Evolutionary conservation across 2,797 vertebrate genomes (phyloP).

Genomic region (Chaetodon trifasciatus): DNA sequence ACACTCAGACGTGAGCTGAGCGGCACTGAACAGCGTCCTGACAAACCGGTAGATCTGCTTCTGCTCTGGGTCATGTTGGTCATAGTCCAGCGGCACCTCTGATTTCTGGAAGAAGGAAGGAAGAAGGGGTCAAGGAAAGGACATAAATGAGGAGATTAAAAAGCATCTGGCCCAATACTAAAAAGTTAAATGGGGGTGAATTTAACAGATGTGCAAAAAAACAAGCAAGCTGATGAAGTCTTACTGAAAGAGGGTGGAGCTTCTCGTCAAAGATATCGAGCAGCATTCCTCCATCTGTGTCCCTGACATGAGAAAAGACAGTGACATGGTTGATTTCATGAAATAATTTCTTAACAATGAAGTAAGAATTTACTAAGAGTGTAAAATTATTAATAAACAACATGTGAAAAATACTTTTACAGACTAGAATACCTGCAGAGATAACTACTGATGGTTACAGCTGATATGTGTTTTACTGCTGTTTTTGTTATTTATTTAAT

Average conservation of each 20-base stretch:
- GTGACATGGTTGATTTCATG: neutral
- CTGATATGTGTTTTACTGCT: too few species aligned
- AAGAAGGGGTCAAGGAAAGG: neutral
- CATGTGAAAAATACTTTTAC: neutral
- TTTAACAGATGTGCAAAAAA: neutral
- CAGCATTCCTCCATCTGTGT: constrained; percentile 91
- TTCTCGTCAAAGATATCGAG: constrained; percentile 99
- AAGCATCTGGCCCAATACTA: neutral
- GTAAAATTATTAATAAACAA: neutral
- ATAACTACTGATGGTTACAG: neutral
- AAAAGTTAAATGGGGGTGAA: neutral
- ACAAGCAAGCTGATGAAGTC: neutral
- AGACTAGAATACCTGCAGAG: neutral
- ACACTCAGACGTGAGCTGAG: constrained; percentile 95
- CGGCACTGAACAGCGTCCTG: constrained; percentile 93
- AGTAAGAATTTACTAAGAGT: too few species aligned
- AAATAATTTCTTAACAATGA: too few species aligned
- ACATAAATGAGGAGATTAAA: neutral
- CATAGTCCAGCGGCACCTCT: constrained; percentile 91
- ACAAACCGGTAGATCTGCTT: constrained; percentile 97
- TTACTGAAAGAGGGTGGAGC: constrained; percentile 96
- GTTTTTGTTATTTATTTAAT: neutral
- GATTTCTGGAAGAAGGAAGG: constrained; percentile 85
- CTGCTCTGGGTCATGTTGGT: constrained; percentile 93
- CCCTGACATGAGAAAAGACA: constrained; percentile 82